phyloP scores from a whole-genome alignment of 2,888 invertebrate species.

The Ormyrus labotus region DNA sequence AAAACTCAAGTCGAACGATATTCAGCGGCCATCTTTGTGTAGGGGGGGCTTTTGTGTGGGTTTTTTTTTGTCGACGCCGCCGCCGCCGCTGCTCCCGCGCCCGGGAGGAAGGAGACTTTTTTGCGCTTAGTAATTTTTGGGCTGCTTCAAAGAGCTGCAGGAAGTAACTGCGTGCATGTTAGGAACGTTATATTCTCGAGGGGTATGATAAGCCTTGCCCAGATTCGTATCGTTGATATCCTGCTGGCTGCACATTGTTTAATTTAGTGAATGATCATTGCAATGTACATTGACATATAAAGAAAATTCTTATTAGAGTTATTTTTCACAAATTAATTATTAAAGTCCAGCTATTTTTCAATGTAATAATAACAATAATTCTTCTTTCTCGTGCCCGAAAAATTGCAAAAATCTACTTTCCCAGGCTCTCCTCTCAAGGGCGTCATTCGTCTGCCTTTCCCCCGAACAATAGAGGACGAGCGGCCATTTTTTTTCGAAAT shows the following conservation, averaged over 20 bases:
- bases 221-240: too few relatives aligned
- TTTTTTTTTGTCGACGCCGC: not conserved
- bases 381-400: too few relatives aligned
- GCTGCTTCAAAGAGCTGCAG: not conserved
- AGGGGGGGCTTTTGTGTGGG: not conserved
- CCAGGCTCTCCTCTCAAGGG: constrained; percentile 1
- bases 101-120: constrained; percentile 11
- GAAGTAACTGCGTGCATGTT: not conserved
- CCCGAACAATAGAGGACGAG: not conserved
- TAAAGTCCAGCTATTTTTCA: too few relatives aligned
- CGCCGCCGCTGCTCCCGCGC: not conserved
- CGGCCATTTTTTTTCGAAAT: constrained; percentile 21
- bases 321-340: too few relatives aligned
- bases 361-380: too few relatives aligned
- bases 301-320: too few relatives aligned
- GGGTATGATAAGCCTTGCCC: not conserved
- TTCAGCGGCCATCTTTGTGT: constrained; percentile 4
- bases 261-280: not conserved
- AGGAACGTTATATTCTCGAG: not conserved
- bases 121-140: not conserved
- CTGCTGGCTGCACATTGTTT: not conserved
- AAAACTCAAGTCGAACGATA: constrained; percentile 6
- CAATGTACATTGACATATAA: too few relatives aligned
- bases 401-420: not conserved
- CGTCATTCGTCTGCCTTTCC: not conserved